A percentile compares a stretch with the other conserved stretches of the same genome.
Evolutionary conservation across 2,113 vertebrate genomes (phyloP).

Genomic region (Phoenicopterus ruber): DNA sequence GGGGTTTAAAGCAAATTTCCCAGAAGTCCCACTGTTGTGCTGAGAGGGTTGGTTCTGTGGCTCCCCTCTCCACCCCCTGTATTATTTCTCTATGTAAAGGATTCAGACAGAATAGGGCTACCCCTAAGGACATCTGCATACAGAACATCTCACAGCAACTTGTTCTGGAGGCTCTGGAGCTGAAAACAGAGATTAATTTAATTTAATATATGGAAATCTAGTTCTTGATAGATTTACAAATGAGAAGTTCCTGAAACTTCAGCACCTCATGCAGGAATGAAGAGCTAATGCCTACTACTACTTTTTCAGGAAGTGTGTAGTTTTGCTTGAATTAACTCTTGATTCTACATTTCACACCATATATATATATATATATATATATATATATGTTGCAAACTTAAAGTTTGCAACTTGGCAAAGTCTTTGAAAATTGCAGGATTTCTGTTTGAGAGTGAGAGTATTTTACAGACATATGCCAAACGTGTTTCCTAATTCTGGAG

Average conservation of each 20-base stretch:
- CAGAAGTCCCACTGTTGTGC: background rate
- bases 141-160: background rate
- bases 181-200: background rate
- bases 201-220: background rate
- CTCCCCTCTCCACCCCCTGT: background rate
- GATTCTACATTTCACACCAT: background rate
- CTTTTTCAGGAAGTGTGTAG: background rate
- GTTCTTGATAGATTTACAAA: background rate
- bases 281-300: background rate
- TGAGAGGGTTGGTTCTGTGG: too few species aligned
- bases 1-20: background rate
- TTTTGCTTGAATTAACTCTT: background rate
- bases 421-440: background rate
- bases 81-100: background rate
- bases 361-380: too few species aligned
- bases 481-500: background rate
- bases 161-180: background rate
- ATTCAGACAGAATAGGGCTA: background rate
- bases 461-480: background rate
- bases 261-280: background rate
- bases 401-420: background rate
- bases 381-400: background rate
- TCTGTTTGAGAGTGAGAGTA: background rate
- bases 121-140: background rate
- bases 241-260: background rate